Conservation (phyloP, 2,888 invertebrate species). For the Plemyria rubiginata region DNA sequence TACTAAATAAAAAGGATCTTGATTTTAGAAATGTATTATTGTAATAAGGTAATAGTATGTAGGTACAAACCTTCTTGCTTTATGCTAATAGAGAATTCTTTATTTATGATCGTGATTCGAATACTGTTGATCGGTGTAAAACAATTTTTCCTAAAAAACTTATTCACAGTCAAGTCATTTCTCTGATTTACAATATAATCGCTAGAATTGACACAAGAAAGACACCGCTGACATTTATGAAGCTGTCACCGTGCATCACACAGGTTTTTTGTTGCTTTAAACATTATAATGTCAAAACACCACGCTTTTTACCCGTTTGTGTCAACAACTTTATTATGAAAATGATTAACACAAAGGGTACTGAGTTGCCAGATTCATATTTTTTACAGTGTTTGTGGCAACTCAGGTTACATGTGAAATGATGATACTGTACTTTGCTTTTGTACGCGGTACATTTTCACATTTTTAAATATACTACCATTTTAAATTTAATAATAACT, state of each 20-base stretch:
- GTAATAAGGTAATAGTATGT: too few relatives aligned
- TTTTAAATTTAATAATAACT: too few relatives aligned
- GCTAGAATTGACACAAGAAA: constrained; percentile 7
- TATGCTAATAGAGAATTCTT: background rate
- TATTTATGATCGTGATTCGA: constrained; percentile 1
- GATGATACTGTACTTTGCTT: too few relatives aligned
- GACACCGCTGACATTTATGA: constrained; percentile 33
- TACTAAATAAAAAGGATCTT: too few relatives aligned
- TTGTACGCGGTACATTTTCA: too few relatives aligned
- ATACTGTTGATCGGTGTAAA: background rate
- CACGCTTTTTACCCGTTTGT: background rate
- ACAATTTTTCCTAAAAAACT: background rate
- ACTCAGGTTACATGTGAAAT: background rate
- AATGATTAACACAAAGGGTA: background rate
- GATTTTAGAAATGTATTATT: too few relatives aligned
- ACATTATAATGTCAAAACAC: background rate
- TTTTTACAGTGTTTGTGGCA: background rate
- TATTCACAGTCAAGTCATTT: constrained; percentile 10
- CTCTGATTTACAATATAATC: constrained; percentile 10
- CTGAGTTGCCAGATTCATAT: background rate
- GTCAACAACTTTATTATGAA: constrained; percentile 3
- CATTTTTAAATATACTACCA: too few relatives aligned
- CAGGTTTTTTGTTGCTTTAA: background rate
- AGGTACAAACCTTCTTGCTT: too few relatives aligned
- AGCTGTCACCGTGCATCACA: constrained; percentile 40